Base-by-base conservation (phyloP, 2,797 vertebrate species). In the Pseudomugil tenellus region DNA sequence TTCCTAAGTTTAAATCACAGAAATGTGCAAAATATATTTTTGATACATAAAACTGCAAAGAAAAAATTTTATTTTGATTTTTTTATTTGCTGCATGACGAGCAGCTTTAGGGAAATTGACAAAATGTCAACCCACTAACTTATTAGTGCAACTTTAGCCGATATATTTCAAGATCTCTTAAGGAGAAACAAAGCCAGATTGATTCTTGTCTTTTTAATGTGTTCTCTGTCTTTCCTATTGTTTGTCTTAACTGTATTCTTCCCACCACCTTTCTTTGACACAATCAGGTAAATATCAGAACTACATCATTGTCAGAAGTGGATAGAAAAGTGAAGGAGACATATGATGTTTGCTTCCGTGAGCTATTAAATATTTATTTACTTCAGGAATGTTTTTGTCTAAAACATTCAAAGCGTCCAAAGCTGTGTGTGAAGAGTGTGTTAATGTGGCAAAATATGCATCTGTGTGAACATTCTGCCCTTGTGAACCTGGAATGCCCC, bases 401-500 rank as follows among this genome's bases (percentile, higher is more conserved):
- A 37, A 77, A 71, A 75, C 29, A 17, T 51, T 78, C 34, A 77
- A 72, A 70, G 67, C 43, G 55, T 25, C 6, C 35, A 12, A 57
- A 62, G 37, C 66, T 79, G 59, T 74, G n/a, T 64, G 46, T 66
- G 39, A 72, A 63, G 49, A n/a, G 69, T 88, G 87, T 83, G 88
- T 80, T 90, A 89, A 90, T 90, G 87, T 91, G 90, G 77, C 76
- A 84, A 89, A 89, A 86, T 86, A 83, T 88, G 71, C 79, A 84
- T 86, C 81, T 90, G 84, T 94, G 93, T 93, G 93, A 94, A 94
- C 91, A 92, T 77, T 69, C 81, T 93, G 93, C 90, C 92, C 94
- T 91, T 76, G 75, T 86, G 90, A 92, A 94, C 94, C 93, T 92
- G 86, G 87, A 86, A 92, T 94, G 92, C 91, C 84, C 92, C 78